Percentiles rank a stretch among this genome's conserved stretches.
These are phyloP conservation scores for Melierax canorus DNA, from an alignment of 2,113 vertebrate species.

Conservation along the genomic window DNA sequence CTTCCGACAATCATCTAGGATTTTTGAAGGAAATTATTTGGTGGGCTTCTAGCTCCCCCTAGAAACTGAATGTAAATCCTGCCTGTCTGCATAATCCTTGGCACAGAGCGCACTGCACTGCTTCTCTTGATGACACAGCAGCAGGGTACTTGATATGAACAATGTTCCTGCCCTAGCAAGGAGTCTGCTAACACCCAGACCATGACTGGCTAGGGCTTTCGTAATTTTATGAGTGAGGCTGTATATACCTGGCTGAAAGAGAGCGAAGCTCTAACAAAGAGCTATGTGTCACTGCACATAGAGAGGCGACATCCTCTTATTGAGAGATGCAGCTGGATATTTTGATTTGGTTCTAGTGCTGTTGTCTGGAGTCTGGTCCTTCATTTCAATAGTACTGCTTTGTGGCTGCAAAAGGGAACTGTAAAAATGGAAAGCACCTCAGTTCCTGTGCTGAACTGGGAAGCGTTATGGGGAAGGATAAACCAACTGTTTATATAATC, in stretches of 20 bases:
- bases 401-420: neutral
- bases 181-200: neutral
- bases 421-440: neutral
- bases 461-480: neutral
- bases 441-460: neutral
- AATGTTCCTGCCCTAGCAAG: neutral
- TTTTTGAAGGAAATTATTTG: neutral
- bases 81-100: neutral
- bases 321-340: neutral
- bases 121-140: neutral
- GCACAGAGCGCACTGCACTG: neutral
- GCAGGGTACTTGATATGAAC: neutral
- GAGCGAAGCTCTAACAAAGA: neutral
- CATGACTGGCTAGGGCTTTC: rapidly evolving
- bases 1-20: neutral
- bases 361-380: neutral
- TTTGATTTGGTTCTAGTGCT: neutral
- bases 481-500: neutral
- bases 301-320: neutral
- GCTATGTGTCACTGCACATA: neutral
- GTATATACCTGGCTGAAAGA: neutral
- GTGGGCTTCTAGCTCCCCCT: conserved; percentile 56
- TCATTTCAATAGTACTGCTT: neutral
- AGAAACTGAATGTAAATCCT: neutral
- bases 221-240: neutral